Conservation (phyloP, 2,797 vertebrate species). For the Pseudochromis fuscus region DNA sequence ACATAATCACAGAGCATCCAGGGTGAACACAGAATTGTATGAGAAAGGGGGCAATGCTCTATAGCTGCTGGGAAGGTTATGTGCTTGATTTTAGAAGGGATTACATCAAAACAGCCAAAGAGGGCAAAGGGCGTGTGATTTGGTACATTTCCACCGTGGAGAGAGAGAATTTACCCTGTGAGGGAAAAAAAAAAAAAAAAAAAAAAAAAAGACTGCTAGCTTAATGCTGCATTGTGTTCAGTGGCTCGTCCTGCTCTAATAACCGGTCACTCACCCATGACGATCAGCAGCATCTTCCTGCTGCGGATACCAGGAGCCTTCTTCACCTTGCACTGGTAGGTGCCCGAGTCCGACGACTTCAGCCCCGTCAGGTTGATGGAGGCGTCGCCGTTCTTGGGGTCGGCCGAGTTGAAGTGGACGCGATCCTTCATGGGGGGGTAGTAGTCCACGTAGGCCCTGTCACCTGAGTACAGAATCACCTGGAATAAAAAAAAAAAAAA, state of each 20-base stretch:
- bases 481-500: too few species aligned
- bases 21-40: conserved; percentile 44
- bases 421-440: conserved; percentile 84
- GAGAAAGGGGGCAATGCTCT: conserved; percentile 38
- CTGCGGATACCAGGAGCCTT: conserved; percentile 92
- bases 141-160: conserved; percentile 45
- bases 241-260: neutral
- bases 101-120: conserved; percentile 68
- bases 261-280: conserved; percentile 89
- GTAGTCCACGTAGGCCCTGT: conserved; percentile 89
- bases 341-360: conserved; percentile 89
- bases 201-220: neutral
- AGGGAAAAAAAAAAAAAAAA: neutral
- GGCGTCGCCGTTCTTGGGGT: conserved; percentile 91
- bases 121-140: conserved; percentile 59
- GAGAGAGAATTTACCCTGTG: conserved; percentile 40
- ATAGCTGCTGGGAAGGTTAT: conserved; percentile 70
- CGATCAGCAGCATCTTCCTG: conserved; percentile 89
- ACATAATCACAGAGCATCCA: conserved; percentile 37
- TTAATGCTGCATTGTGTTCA: neutral
- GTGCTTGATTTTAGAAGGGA: conserved; percentile 62
- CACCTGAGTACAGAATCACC: conserved; percentile 92
- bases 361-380: conserved; percentile 90
- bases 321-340: conserved; percentile 96
- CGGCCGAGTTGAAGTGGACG: conserved; percentile 89